Percentiles rank a stretch among this genome's conserved stretches.
phyloP scores from a whole-genome alignment of 1,140 invertebrate species.

The Drosophila kikkawai region DNA sequence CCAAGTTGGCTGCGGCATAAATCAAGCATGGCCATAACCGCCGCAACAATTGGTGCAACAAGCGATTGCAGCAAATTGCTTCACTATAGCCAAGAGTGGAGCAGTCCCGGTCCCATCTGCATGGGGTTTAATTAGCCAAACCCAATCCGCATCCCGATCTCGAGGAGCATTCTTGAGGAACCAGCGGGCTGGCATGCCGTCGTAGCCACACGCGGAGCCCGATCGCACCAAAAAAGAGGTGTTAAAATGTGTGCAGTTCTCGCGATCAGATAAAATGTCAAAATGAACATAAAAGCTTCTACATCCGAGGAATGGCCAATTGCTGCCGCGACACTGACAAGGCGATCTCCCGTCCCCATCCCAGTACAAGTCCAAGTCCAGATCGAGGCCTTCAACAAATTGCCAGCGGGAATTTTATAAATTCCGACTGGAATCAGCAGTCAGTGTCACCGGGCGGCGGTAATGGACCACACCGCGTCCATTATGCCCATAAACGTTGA shows the following conservation, averaged over 20 bases:
- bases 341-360: slow-evolving; percentile 37
- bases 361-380: slow-evolving; percentile 5
- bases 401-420: slow-evolving; percentile 74
- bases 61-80: slow-evolving; percentile 68
- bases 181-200: slow-evolving; percentile 23
- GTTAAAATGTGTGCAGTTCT: slow-evolving; percentile 84
- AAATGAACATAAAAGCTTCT: slow-evolving; percentile 85
- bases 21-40: slow-evolving; percentile 71
- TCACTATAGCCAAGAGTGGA: slow-evolving; percentile 16
- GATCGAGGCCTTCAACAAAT: slow-evolving; percentile 58
- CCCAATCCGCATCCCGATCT: slow-evolving; percentile 13
- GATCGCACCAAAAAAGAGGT: slow-evolving; percentile 56
- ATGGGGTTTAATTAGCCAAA: slow-evolving; percentile 57
- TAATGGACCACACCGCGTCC: slow-evolving; percentile 82
- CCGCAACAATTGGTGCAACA: slow-evolving; percentile 70
- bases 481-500: slow-evolving; percentile 83
- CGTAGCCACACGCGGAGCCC: slow-evolving; percentile 46
- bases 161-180: slow-evolving; percentile 19
- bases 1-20: slow-evolving; percentile 73
- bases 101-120: slow-evolving; percentile 36
- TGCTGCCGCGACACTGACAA: slow-evolving; percentile 53
- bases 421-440: slow-evolving; percentile 76
- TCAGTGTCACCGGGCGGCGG: slow-evolving; percentile 23
- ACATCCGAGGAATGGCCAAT: slow-evolving; percentile 85
- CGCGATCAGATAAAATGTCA: slow-evolving; percentile 85